Percentiles rank a stretch among this genome's conserved stretches.
These are phyloP conservation scores for Micrasema longulum DNA, from an alignment of 1,140 invertebrate genomes.

Conservation along the genomic window DNA sequence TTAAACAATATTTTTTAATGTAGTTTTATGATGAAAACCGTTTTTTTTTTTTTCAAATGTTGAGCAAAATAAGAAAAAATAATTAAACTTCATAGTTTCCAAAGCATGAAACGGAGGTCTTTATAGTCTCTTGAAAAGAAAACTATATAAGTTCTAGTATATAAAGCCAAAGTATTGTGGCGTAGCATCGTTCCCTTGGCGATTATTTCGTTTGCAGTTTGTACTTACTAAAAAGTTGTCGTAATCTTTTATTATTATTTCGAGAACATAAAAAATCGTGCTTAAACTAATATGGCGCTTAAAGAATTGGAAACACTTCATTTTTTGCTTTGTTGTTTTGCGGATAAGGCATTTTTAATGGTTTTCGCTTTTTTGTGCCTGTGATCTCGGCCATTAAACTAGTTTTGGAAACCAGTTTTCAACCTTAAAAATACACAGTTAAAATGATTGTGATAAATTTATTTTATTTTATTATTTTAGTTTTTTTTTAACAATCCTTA, in stretches of 20 bases:
- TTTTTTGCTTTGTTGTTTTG: no score
- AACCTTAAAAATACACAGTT: no score
- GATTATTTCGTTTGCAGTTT: conserved; percentile 54
- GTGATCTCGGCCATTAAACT: background rate
- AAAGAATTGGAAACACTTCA: conserved; percentile 36
- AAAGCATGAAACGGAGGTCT: background rate
- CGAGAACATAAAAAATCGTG: conserved; percentile 33
- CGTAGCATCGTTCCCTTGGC: conserved; percentile 30
- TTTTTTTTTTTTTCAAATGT: no score
- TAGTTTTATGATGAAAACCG: no score
- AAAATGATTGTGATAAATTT: no score
- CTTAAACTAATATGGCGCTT: conserved; percentile 40
- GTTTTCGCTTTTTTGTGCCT: background rate
- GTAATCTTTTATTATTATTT: conserved; percentile 48
- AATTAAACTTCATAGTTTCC: no score
- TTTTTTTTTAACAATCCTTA: no score
- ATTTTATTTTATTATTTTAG: no score
- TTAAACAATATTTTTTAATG: no score
- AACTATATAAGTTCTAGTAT: background rate
- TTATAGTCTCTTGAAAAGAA: background rate
- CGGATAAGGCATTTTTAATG: no score
- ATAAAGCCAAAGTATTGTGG: conserved; percentile 33
- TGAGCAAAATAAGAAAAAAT: no score
- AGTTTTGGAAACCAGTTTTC: no score
- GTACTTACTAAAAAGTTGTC: conserved; percentile 48